Evolutionary conservation across 2,888 invertebrate species (phyloP), one percentile per base, ranked within the genome.

Genomic region (Zaprionus obscuricornis): DNA sequence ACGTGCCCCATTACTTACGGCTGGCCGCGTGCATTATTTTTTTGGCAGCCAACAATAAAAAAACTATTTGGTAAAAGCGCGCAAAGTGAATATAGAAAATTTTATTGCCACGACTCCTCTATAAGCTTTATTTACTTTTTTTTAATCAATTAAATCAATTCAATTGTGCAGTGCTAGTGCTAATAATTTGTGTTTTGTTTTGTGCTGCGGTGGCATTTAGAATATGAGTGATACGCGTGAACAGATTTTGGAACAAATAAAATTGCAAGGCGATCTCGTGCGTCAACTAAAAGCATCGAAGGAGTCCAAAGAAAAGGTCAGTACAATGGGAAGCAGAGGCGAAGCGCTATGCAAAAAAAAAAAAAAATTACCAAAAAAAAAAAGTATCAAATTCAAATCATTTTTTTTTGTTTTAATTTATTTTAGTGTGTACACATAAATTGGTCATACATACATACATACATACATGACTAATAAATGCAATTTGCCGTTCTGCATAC

Each of bases 271-370:
- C 68, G 95, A 96, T 89, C 89, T 95, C 74, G 95, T 97, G 43
- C 92, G 96, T 85, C 94, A 94, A 91, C 91, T 96, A 64, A 97
- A 97, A 91, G 92, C 94, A 69, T 93, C 94, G 20, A 96, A 96
- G 90, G 95, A 95, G 90, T 92, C 94, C 45, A 93, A 92, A 88
- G 94, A 94, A 74, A 93, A 94, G 95, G 96, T 96, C 71, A 81
- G 84, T 74, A 36, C 36, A 16, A n/a, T n/a, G n/a, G n/a, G n/a
- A n/a, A n/a, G n/a, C n/a, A n/a, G n/a, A n/a, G n/a, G n/a, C n/a
- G n/a, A n/a, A n/a, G n/a, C n/a, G n/a, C n/a, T n/a, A n/a, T n/a
- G n/a, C n/a, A n/a, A n/a, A n/a, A n/a, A n/a, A n/a, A n/a, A n/a
- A n/a, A n/a, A n/a, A n/a, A n/a, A n/a, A n/a, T n/a, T n/a, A n/a